Evolutionary conservation across 2,888 invertebrate genomes (phyloP).

Genomic region (Apodemia duryi): DNA sequence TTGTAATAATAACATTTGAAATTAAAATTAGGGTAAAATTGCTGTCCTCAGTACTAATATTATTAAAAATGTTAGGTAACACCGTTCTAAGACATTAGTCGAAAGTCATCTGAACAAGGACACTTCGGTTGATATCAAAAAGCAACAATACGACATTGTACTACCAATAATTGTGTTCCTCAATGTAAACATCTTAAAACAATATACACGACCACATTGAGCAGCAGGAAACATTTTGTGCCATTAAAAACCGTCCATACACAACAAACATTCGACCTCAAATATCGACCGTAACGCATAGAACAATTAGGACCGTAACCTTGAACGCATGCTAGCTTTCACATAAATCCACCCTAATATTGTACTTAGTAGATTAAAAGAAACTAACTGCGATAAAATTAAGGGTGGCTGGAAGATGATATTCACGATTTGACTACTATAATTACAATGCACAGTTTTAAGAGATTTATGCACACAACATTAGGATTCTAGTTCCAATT

Average conservation of each 20-base stretch:
- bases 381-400: conserved; percentile 15
- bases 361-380: conserved; percentile 26
- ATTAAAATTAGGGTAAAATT: too few relatives aligned
- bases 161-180: neutral
- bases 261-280: conserved; percentile 28
- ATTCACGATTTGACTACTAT: neutral
- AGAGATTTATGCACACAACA: neutral
- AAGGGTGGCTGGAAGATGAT: neutral
- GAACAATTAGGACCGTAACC: conserved; percentile 44
- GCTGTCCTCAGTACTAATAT: too few relatives aligned
- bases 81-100: neutral
- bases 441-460: neutral
- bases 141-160: neutral
- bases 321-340: conserved; percentile 55
- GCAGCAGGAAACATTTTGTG: conserved; percentile 13
- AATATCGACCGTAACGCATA: conserved; percentile 50
- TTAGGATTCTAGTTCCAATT: too few relatives aligned
- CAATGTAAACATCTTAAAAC: neutral
- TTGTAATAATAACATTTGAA: too few relatives aligned
- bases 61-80: too few relatives aligned
- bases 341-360: conserved; percentile 40
- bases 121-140: neutral
- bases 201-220: neutral
- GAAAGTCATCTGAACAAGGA: neutral
- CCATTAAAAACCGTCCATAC: conserved; percentile 22